Conservation (phyloP, 2,797 vertebrate genomes). For the Falco cherrug region DNA sequence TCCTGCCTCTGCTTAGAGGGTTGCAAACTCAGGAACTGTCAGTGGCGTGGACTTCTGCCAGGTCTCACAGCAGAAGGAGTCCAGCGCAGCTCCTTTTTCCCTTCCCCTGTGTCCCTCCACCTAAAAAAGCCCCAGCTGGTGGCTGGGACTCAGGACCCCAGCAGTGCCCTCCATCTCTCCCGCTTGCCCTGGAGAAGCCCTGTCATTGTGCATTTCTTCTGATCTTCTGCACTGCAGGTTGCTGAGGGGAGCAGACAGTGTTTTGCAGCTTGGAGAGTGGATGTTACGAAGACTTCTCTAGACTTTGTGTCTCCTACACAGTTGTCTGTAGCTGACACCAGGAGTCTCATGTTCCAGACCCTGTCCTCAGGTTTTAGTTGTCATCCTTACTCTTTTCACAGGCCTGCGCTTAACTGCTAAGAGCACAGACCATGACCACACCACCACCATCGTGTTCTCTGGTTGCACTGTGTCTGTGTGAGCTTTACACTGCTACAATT, state of each 20-base stretch:
- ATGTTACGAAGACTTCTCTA: not conserved
- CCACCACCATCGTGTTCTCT: not conserved
- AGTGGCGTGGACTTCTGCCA: not conserved
- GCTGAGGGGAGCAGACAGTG: not conserved
- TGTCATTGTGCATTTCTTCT: not conserved
- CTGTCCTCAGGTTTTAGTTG: constrained; percentile 35
- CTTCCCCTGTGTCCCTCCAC: not conserved
- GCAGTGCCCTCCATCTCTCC: not conserved
- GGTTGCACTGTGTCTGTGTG: not conserved
- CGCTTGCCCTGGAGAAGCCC: not conserved
- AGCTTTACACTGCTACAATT: not conserved
- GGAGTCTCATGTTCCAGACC: constrained; percentile 46
- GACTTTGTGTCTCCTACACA: constrained; percentile 56
- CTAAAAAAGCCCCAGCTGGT: not conserved
- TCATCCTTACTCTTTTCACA: not conserved
- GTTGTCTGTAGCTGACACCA: constrained; percentile 58
- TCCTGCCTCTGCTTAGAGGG: not conserved
- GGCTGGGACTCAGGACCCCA: not conserved
- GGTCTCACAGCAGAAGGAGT: not conserved
- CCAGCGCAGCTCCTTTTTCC: not conserved
- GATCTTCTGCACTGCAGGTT: not conserved
- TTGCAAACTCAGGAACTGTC: not conserved
- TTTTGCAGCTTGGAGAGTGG: constrained; percentile 9
- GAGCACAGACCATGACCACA: not conserved
- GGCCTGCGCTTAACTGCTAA: not conserved